Base-by-base conservation (phyloP, 2,888 invertebrate species). In the Acronicta leporina region DNA sequence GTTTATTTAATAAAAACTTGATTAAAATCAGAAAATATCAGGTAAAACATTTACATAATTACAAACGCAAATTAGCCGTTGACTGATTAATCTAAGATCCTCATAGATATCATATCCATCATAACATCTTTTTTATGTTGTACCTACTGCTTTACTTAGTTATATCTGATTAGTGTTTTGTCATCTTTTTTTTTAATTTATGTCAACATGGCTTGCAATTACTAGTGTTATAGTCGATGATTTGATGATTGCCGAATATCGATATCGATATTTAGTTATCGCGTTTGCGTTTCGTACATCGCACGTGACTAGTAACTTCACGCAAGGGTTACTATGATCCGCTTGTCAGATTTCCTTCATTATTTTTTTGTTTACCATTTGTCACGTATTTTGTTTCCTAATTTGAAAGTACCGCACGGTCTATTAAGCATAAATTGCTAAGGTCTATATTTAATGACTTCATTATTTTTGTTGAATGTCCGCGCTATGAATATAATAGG, bases 281-380 rank as follows among this genome's bases (percentile, higher is more conserved):
- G 49, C 47, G 56, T 55, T 62, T 54, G 15, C 45, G 35, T 59
- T 60, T 58, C 45, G 45, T 54, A n/a, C 44, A 20, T n/a, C 43
- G 44, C 10, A 2, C 51, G 54, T 46, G 47, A 70, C 56, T 70
- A 51, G 47, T 43, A 53, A 44, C 54, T 69, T 59, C 56, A 71
- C 60, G 49, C 56, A 60, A 76, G 76, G 77, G 77, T 61, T 73
- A 63, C 63, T 68, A 65, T 68, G 73, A 69, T 73, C 51, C 60
- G 61, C 55, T 65, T 57, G 15, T 50, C 50, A 58, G 62, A 57
- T 50, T 56, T 67, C 61, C 13, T 62, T 45, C 15, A 25, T 49
- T 35, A 55, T 9, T 49, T 38, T 47, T 5, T 67, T 55, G 13
- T 64, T 45, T 51, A 52, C 14, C 16, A 69, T 63, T 68, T 61